Base-by-base conservation (phyloP, 2,113 vertebrate genomes). In the Danio rerio region DNA sequence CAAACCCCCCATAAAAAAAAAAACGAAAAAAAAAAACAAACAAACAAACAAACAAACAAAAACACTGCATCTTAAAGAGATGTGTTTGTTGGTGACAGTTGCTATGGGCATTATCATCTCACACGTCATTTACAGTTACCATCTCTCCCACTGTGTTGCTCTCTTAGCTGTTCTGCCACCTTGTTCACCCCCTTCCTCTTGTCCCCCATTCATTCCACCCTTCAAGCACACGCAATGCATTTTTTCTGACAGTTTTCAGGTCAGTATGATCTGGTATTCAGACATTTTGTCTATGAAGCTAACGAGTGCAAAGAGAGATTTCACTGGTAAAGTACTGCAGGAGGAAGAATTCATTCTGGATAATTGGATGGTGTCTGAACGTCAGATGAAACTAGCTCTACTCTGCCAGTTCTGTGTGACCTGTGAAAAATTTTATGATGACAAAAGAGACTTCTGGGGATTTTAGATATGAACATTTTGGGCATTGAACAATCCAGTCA, bases 11-110 rank as follows among this genome's bases (percentile, higher is more conserved):
- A n/a, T n/a, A n/a, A n/a, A n/a, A n/a, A n/a, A n/a, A n/a, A n/a
- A n/a, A n/a, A n/a, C n/a, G n/a, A n/a, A n/a, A n/a, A n/a, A n/a
- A n/a, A n/a, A n/a, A n/a, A n/a, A n/a, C n/a, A n/a, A n/a, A n/a
- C n/a, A n/a, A n/a, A n/a, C n/a, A n/a, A n/a, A n/a, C n/a, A n/a
- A n/a, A n/a, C 63, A 55, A 31, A 15, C 0, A 62, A 81, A 72
- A 79, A 73, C 13, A 56, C 8, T 73, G 56, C 15, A 61, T 69
- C 61, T 81, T 52, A 73, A 12, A 10, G 16, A 82, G 75, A 84
- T 70, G 62, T 82, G 75, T 72, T 80, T 78, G 65, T 12, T 83
- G 72, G 73, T 85, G 86, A 87, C 83, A 83, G 73, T 85, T 83
- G 81, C 83, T 81, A 83, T 71, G 80, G 83, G 83, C 81, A 83